These are phyloP conservation scores for Drosophila nigritarsus DNA, from an alignment of 2,888 invertebrate genomes.

Conservation along the genomic window DNA sequence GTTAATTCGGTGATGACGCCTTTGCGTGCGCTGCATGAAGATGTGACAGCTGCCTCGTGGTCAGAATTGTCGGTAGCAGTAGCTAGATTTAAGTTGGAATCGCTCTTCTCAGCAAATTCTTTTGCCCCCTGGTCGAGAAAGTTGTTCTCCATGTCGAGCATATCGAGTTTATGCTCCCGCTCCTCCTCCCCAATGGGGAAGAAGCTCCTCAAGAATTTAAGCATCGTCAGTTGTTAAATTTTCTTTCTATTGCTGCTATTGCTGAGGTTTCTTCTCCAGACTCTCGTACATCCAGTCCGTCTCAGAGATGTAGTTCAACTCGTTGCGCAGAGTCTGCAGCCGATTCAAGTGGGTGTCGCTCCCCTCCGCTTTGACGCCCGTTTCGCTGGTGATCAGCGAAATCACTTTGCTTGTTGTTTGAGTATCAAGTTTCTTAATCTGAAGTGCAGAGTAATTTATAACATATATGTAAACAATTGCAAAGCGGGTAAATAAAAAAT, in stretches of 20 bases:
- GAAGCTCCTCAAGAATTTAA: background rate
- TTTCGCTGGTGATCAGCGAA: conserved; percentile 74
- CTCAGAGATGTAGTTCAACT: conserved; percentile 91
- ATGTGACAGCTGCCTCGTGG: background rate
- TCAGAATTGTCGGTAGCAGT: background rate
- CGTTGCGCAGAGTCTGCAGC: conserved; percentile 90
- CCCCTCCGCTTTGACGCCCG: conserved; percentile 85
- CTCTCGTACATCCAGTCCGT: conserved; percentile 93
- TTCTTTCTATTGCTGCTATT: conserved; percentile 37
- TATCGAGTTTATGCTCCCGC: conserved; percentile 85
- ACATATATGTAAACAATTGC: background rate
- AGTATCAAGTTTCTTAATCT: conserved; percentile 58
- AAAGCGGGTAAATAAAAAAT: background rate
- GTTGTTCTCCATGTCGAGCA: conserved; percentile 85
- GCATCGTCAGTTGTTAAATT: conserved; percentile 20
- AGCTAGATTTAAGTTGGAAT: conserved; percentile 2
- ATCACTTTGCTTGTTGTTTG: conserved; percentile 72
- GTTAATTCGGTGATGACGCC: conserved; percentile 88
- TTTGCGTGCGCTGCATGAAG: conserved; percentile 46
- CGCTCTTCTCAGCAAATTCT: conserved; percentile 29
- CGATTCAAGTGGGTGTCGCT: conserved; percentile 90
- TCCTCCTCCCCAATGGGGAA: conserved; percentile 50
- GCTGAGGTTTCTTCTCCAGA: conserved; percentile 86
- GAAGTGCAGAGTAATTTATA: background rate
- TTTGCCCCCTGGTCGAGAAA: conserved; percentile 83